Base-by-base conservation (phyloP, 2,113 vertebrate genomes). In the Geococcyx californianus region DNA sequence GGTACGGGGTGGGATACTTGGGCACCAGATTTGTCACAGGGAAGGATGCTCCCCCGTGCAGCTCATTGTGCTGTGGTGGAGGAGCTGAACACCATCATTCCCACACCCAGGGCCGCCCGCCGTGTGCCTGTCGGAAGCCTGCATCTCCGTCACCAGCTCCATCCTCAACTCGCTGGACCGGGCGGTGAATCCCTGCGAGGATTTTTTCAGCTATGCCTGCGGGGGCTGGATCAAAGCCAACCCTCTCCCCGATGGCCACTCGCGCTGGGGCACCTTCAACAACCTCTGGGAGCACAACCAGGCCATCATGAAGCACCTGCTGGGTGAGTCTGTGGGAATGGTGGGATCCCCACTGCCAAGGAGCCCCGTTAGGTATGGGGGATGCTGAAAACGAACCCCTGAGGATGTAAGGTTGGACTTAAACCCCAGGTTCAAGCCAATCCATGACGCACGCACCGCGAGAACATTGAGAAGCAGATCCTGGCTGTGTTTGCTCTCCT, bases 241-340 rank as follows among this genome's bases (percentile, higher is more conserved):
- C 95, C 99, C 99, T 0, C 98, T 99, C 23, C 99, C 99, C 0
- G 99, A 99, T 0, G 99, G 99, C 20, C 99, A 99, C 89, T 99
- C 99, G 0, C 99, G 99, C 96, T 99, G 99, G 99, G 99, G 98
- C 31, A 98, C 99, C 74, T 99, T 99, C 98, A 99, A 98, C 96
- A 98, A 98, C 94, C 98, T 99, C 69, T 99, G 99, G 99, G 99
- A 99, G 68, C 98, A 99, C 95, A 99, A 99, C 97, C 99, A 99
- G 97, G 98, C 99, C 21, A 97, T 98, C 95, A 99, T 99, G 98
- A 99, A 99, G 96, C 98, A 98, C 73, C 98, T 99, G 56, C 97
- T 99, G 45, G 99, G 99, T 99, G 95, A 97, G 97, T 59, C 7
- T 4, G 0, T 0, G 9, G 63, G n/a, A 28, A 47, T 0, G 0